phyloP scores from a whole-genome alignment of 1,140 invertebrate genomes.

The Diabrotica virgifera region DNA sequence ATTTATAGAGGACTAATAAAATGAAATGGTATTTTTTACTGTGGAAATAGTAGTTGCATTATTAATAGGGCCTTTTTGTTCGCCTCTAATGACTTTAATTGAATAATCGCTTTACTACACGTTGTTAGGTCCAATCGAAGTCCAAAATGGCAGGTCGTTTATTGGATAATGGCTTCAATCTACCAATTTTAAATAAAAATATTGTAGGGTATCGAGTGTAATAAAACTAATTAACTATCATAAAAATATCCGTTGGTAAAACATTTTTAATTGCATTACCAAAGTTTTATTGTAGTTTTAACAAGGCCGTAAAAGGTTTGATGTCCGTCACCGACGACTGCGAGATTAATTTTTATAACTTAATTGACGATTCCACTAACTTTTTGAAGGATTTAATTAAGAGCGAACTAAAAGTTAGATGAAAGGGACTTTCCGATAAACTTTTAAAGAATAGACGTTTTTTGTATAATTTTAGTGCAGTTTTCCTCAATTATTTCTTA shows the following conservation, averaged over 20 bases:
- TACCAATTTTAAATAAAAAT: too few relatives aligned
- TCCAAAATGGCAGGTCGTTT: neutral
- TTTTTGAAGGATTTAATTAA: too few relatives aligned
- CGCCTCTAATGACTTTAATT: neutral
- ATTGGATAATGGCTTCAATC: neutral
- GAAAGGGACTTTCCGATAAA: too few relatives aligned
- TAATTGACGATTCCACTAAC: neutral
- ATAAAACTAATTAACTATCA: neutral
- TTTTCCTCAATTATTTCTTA: too few relatives aligned
- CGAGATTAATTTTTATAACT: neutral
- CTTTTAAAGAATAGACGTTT: too few relatives aligned
- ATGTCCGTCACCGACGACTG: neutral
- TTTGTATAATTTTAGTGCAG: too few relatives aligned
- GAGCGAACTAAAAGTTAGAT: too few relatives aligned
- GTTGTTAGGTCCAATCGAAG: neutral
- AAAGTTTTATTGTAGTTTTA: neutral
- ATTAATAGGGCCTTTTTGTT: neutral
- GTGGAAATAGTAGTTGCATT: neutral
- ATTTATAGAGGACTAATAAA: neutral
- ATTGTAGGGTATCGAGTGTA: neutral
- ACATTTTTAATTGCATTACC: neutral
- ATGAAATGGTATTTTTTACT: neutral
- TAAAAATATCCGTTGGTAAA: neutral
- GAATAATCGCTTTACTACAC: slow-evolving; percentile 1
- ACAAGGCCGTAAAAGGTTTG: neutral